Evolutionary conservation across 2,113 vertebrate species (phyloP).

Genomic region (Rhinogobius similis): DNA sequence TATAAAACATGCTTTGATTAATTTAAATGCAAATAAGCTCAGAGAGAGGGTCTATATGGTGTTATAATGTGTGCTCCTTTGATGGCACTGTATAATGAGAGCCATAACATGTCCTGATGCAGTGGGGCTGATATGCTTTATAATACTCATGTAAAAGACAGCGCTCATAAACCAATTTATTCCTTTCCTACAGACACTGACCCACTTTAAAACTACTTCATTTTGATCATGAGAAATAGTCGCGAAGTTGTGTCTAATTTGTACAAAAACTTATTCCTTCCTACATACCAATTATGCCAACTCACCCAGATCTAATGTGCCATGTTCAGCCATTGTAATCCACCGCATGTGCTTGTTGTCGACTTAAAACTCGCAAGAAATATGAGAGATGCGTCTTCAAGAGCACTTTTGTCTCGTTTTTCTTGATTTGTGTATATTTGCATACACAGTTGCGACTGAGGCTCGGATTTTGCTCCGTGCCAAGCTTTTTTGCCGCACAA

Average conservation of each 20-base stretch:
- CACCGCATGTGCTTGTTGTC: constrained; percentile 43
- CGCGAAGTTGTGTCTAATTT: constrained; percentile 26
- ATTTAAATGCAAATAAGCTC: constrained; percentile 58
- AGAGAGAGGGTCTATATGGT: constrained; percentile 11
- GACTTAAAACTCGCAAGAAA: constrained; percentile 44
- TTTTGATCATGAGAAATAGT: constrained; percentile 38
- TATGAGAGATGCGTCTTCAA: constrained; percentile 36
- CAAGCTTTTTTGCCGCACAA: constrained; percentile 55
- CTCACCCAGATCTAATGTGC: constrained; percentile 59
- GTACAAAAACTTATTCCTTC: constrained; percentile 19
- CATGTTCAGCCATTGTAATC: constrained; percentile 37
- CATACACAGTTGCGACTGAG: constrained; percentile 32
- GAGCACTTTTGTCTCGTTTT: constrained; percentile 54
- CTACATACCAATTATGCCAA: constrained; percentile 43
- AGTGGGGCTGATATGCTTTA: constrained; percentile 39
- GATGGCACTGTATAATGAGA: constrained; percentile 27
- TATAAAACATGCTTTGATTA: constrained; percentile 41
- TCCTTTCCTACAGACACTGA: constrained; percentile 48
- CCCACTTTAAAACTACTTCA: constrained; percentile 50
- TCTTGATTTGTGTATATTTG: constrained; percentile 56
- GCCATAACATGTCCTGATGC: constrained; percentile 47
- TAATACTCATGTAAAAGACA: constrained; percentile 25
- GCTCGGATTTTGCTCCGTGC: constrained; percentile 47
- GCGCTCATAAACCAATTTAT: constrained; percentile 36
- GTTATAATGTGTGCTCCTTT: constrained; percentile 19